A percentile compares a stretch with the other conserved stretches of the same genome.
Evolutionary conservation across 2,113 vertebrate genomes (phyloP).

Genomic region (Nanorana parkeri): DNA sequence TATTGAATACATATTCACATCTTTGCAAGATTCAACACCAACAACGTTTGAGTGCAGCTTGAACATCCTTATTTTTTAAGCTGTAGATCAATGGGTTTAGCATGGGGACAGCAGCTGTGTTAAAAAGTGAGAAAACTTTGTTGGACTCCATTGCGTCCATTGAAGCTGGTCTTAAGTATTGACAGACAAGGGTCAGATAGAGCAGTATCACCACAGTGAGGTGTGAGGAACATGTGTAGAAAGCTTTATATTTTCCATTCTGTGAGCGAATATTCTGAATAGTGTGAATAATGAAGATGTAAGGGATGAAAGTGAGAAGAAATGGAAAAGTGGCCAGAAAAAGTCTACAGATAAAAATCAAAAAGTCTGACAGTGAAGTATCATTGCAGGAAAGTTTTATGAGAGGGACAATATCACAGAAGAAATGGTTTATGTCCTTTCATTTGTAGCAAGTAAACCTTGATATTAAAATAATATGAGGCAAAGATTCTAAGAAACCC

Average conservation of each 20-base stretch:
- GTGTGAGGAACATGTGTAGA: constrained; percentile 63
- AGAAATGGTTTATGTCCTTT: constrained; percentile 59
- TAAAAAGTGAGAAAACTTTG: constrained; percentile 45
- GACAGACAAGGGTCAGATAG: constrained; percentile 60
- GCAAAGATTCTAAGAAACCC: constrained; percentile 38
- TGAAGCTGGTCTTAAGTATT: constrained; percentile 57
- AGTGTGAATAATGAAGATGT: constrained; percentile 30
- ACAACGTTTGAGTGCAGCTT: neutral
- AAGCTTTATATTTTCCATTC: constrained; percentile 55
- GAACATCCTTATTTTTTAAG: constrained; percentile 34
- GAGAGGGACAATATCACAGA: constrained; percentile 59
- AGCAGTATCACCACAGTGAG: constrained; percentile 55
- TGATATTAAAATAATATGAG: neutral
- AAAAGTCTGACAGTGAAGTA: constrained; percentile 6
- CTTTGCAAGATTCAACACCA: neutral
- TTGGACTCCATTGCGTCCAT: constrained; percentile 33
- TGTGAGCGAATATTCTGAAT: constrained; percentile 54
- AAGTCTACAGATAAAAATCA: constrained; percentile 50
- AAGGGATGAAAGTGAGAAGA: constrained; percentile 53
- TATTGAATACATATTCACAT: no score
- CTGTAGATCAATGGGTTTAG: constrained; percentile 50
- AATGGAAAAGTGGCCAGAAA: constrained; percentile 43
- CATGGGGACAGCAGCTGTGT: constrained; percentile 41
- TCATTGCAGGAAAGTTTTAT: constrained; percentile 58
- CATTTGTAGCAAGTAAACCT: constrained; percentile 54